These are phyloP conservation scores for Mustela lutreola DNA, from an alignment of 2,113 vertebrate genomes.

Conservation along the genomic window DNA sequence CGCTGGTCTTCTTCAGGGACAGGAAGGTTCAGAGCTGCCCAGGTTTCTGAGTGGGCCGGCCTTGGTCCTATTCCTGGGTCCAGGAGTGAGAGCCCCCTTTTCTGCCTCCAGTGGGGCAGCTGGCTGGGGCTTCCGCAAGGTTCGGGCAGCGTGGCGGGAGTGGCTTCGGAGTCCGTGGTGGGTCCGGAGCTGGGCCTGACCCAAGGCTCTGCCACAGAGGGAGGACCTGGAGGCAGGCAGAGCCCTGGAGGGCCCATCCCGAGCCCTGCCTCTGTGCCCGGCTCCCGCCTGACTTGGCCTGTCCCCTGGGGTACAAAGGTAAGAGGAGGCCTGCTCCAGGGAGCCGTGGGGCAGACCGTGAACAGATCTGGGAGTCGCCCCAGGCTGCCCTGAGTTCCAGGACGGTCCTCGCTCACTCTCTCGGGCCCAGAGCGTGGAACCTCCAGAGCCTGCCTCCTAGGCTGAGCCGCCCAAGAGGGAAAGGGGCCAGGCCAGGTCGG, in stretches of 20 bases:
- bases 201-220: too few relatives aligned
- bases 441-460: not conserved
- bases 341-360: not conserved
- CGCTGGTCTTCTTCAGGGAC: accelerated
- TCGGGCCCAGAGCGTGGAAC: accelerated
- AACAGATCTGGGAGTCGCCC: not conserved
- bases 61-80: not conserved
- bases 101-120: not conserved
- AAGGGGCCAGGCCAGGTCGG: not conserved
- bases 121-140: not conserved
- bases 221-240: not conserved
- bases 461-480: too few relatives aligned
- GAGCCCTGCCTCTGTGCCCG: not conserved
- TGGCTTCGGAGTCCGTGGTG: too few relatives aligned
- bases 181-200: not conserved
- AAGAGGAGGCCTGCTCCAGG: not conserved
- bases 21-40: not conserved
- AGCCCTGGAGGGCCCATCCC: not conserved
- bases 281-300: not conserved
- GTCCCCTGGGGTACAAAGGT: accelerated
- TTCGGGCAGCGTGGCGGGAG: too few relatives aligned
- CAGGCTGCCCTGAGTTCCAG: not conserved
- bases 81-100: not conserved
- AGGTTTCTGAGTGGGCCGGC: accelerated
- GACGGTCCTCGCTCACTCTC: accelerated